Evolutionary conservation across 2,888 invertebrate genomes (phyloP).

Genomic region (Cancer borealis): DNA sequence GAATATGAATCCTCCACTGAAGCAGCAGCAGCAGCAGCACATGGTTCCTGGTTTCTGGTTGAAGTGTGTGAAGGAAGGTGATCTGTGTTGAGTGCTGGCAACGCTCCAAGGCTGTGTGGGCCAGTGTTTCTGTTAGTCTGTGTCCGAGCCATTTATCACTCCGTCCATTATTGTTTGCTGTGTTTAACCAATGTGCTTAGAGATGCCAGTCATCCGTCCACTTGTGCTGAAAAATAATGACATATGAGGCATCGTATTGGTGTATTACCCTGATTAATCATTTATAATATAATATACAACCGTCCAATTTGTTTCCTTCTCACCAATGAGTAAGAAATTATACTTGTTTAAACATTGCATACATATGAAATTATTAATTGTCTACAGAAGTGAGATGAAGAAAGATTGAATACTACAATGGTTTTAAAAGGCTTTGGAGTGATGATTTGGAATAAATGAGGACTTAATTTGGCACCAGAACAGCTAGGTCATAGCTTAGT

Average conservation of each 20-base stretch:
- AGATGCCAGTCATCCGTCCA: neutral
- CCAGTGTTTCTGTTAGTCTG: neutral
- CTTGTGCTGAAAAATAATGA: neutral
- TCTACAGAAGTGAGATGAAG: too few relatives aligned
- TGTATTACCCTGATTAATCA: conserved; percentile 26
- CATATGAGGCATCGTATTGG: conserved; percentile 21
- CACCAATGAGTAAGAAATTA: neutral
- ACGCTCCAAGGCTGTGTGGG: neutral
- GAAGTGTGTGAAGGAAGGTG: neutral
- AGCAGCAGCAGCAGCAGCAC: too few relatives aligned
- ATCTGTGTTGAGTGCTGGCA: neutral
- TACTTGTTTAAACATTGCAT: neutral
- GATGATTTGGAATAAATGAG: too few relatives aligned
- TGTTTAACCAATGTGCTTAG: neutral
- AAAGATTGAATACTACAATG: too few relatives aligned
- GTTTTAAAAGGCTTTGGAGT: too few relatives aligned
- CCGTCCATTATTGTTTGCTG: neutral
- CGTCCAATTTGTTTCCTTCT: neutral
- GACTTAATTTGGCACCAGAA: too few relatives aligned
- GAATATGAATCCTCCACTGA: too few relatives aligned
- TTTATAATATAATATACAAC: conserved; percentile 15
- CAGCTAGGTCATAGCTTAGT: too few relatives aligned
- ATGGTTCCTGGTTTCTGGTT: neutral
- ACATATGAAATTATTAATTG: neutral
- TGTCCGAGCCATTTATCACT: neutral